These are phyloP conservation scores for Zootermopsis nevadensis DNA, from an alignment of 2,888 invertebrate species.

Conservation along the genomic window DNA sequence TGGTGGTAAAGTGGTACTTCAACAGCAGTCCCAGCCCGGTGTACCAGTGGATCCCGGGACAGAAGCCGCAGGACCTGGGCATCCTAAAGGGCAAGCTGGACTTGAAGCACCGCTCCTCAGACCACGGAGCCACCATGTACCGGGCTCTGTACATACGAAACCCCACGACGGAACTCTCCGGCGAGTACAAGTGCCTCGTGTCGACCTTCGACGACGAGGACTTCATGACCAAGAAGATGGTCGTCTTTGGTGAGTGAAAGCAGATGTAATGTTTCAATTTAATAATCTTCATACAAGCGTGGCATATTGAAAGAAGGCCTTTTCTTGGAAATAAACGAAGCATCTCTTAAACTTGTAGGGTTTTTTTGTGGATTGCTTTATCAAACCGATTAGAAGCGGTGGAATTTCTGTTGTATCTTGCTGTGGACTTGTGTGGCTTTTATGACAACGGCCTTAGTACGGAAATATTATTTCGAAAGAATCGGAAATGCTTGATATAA, in stretches of 20 bases:
- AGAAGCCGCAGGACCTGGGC: slow-evolving; percentile 74
- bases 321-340: too few relatives aligned
- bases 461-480: too few relatives aligned
- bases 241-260: slow-evolving; percentile 72
- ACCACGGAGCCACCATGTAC: slow-evolving; percentile 75
- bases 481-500: too few relatives aligned
- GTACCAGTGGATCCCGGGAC: slow-evolving; percentile 85
- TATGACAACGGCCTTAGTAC: too few relatives aligned
- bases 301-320: too few relatives aligned
- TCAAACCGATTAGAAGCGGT: too few relatives aligned
- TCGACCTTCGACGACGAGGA: slow-evolving; percentile 77
- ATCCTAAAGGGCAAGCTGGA: slow-evolving; percentile 70
- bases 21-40: slow-evolving; percentile 74
- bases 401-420: too few relatives aligned
- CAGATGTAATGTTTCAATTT: too few relatives aligned
- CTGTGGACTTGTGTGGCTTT: too few relatives aligned
- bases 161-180: slow-evolving; percentile 76
- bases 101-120: slow-evolving; percentile 72
- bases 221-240: slow-evolving; percentile 72
- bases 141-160: slow-evolving; percentile 76
- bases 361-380: too few relatives aligned
- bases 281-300: too few relatives aligned
- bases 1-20: slow-evolving; percentile 83
- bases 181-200: slow-evolving; percentile 79
- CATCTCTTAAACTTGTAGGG: too few relatives aligned